Evolutionary conservation across 2,888 invertebrate species (phyloP), one percentile per base, ranked within the genome.

Genomic region (Drosophila trichaetosa): DNA sequence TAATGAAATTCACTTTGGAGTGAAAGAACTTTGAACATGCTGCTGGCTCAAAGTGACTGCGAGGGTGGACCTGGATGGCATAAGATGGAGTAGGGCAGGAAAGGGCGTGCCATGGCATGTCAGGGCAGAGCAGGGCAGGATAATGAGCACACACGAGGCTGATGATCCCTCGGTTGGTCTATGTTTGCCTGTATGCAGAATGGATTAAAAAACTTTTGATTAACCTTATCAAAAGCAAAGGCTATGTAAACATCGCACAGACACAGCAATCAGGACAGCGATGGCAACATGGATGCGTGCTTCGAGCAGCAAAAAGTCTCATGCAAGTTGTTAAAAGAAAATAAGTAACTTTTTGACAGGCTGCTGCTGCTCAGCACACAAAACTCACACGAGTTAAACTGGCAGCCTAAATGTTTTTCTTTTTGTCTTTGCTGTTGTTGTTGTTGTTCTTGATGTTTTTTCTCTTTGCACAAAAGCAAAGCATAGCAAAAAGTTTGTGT

Each of bases 171-270:
- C 59, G 60, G 69, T 53, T 76, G 73, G 76, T 78, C 77, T 84
- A 76, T 84, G 82, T 80, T 73, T 84, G 81, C 75, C 64, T 87
- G 86, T 86, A 83, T 87, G 82, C 88, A 81, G 88, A 89, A 91
- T 91, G 90, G 89, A 90, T 90, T 90, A 91, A 90, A 90, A 91
- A 82, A 86, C 90, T 90, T 90, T 90, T 90, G 91, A 90, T 91
- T 91, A 90, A 90, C 91, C 89, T 90, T 90, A 90, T 90, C 91
- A 88, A 90, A 89, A 88, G 90, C 83, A 82, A 87, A 87, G 83
- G 85, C 87, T 82, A 79, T 86, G 87, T 87, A 88, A 87, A 87
- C 87, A 87, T 73, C 82, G 66, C 76, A 88, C 69, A 83, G 80
- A 75, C 82, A 61, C 60, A 76, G 84, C 85, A 85, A 85, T 87